phyloP scores from a whole-genome alignment of 53 echinoderm and acorn worm species.

The Echinometra lucunter region DNA sequence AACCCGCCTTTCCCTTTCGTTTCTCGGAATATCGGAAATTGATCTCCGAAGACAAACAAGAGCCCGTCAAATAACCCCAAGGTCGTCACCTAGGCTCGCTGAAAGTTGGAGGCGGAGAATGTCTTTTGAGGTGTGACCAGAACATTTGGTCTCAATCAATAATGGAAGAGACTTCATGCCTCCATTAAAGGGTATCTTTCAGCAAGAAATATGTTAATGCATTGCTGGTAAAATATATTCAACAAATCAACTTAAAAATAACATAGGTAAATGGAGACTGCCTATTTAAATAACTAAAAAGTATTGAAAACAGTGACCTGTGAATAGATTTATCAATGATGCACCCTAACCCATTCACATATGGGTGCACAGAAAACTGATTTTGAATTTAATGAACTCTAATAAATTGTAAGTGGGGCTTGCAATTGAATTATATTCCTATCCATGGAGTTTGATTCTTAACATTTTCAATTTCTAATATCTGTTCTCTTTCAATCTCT shows the following conservation, averaged over 20 bases:
- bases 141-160: conserved; percentile 19
- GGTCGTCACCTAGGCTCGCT: conserved; percentile 13
- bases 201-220: too few species aligned
- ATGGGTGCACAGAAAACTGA: too few species aligned
- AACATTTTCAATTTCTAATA: too few species aligned
- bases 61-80: conserved; percentile 23
- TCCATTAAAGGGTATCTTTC: neutral
- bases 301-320: too few species aligned
- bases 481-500: too few species aligned
- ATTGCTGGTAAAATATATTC: neutral
- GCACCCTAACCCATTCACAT: too few species aligned
- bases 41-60: conserved; percentile 54
- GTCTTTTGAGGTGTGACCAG: conserved; percentile 24
- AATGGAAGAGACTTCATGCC: neutral
- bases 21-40: conserved; percentile 57
- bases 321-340: too few species aligned
- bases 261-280: neutral
- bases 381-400: too few species aligned
- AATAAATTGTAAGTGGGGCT: too few species aligned
- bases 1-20: neutral
- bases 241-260: neutral
- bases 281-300: neutral
- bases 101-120: conserved; percentile 46
- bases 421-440: too few species aligned
- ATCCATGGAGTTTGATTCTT: too few species aligned